A percentile compares a stretch with the other conserved stretches of the same genome.
Conservation (phyloP, 1,140 invertebrate genomes). For the Mylabris phalerata region DNA sequence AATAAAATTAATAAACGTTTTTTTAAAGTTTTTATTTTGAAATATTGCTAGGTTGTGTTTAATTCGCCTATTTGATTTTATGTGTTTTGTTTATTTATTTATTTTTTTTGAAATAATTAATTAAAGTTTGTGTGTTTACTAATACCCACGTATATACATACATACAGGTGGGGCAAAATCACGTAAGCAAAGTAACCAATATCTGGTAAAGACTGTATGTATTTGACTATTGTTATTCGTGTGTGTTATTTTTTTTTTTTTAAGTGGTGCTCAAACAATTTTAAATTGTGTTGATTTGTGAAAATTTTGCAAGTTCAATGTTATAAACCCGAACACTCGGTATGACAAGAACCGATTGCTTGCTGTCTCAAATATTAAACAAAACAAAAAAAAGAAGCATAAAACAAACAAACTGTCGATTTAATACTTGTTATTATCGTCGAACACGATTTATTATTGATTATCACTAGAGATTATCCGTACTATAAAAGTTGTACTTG, state of each 20-base stretch:
- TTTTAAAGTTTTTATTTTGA: slow-evolving; percentile 29
- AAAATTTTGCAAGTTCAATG: slow-evolving; percentile 43
- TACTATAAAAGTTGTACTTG: too few relatives aligned
- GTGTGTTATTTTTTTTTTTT: slow-evolving; percentile 37
- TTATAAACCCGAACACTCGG: slow-evolving; percentile 38
- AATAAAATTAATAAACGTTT: slow-evolving; percentile 33
- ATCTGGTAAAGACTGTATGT: slow-evolving; percentile 45
- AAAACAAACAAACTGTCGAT: neutral
- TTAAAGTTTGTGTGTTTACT: slow-evolving; percentile 41
- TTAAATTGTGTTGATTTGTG: slow-evolving; percentile 42
- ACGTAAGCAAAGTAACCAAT: slow-evolving; percentile 44
- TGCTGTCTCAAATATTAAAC: slow-evolving; percentile 24
- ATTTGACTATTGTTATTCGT: slow-evolving; percentile 44
- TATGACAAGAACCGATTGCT: slow-evolving; percentile 39
- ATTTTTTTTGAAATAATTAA: slow-evolving; percentile 19
- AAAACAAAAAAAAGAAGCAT: neutral
- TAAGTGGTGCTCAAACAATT: slow-evolving; percentile 44
- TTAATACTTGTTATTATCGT: too few relatives aligned
- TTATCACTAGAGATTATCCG: too few relatives aligned
- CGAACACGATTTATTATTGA: too few relatives aligned
- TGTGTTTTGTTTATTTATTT: slow-evolving; percentile 27
- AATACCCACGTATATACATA: slow-evolving; percentile 43
- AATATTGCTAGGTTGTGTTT: slow-evolving; percentile 37
- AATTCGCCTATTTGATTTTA: slow-evolving; percentile 31
- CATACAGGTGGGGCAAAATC: slow-evolving; percentile 45